These are phyloP conservation scores for Chloroclysta siterata DNA, from an alignment of 2,888 invertebrate genomes.

Conservation along the genomic window DNA sequence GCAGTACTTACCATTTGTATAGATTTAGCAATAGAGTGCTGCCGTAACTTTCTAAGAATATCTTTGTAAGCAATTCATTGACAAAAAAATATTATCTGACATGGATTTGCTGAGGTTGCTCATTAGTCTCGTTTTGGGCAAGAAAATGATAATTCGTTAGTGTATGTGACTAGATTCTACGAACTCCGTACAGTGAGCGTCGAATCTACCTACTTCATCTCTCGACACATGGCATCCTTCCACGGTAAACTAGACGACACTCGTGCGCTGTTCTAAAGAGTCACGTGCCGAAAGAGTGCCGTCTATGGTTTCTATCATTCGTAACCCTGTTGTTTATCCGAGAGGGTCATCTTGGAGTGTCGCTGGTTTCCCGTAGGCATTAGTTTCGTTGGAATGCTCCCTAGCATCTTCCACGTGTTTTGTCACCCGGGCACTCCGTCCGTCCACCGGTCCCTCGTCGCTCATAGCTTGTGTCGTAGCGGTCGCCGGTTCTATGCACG, in stretches of 20 bases:
- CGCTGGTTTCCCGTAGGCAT: slow-evolving; percentile 64
- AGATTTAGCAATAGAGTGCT: slow-evolving; percentile 27
- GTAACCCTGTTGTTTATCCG: slow-evolving; percentile 2
- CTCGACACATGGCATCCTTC: slow-evolving; percentile 42
- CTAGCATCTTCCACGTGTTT: slow-evolving; percentile 44
- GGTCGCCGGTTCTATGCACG: slow-evolving; percentile 34
- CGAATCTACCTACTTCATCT: slow-evolving; percentile 38
- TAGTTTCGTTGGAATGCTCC: slow-evolving; percentile 64
- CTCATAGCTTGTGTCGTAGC: slow-evolving; percentile 45
- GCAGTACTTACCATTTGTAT: slow-evolving; percentile 16
- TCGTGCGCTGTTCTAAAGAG: slow-evolving; percentile 20
- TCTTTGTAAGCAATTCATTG: neutral
- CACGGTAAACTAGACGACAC: slow-evolving; percentile 42
- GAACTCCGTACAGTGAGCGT: slow-evolving; percentile 32
- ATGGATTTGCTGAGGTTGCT: neutral
- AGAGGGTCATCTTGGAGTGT: slow-evolving; percentile 48
- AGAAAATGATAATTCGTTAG: neutral
- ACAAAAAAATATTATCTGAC: neutral
- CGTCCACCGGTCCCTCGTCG: slow-evolving; percentile 46
- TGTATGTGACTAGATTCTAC: slow-evolving; percentile 28
- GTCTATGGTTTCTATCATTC: slow-evolving; percentile 14
- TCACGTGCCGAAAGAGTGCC: slow-evolving; percentile 5
- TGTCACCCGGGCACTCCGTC: slow-evolving; percentile 57
- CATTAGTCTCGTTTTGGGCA: neutral
- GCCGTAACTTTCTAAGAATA: neutral